Percentiles rank a stretch among this genome's conserved stretches.
These are phyloP conservation scores for Pachycephus smyrnensis DNA, from an alignment of 2,888 invertebrate genomes.

Conservation along the genomic window DNA sequence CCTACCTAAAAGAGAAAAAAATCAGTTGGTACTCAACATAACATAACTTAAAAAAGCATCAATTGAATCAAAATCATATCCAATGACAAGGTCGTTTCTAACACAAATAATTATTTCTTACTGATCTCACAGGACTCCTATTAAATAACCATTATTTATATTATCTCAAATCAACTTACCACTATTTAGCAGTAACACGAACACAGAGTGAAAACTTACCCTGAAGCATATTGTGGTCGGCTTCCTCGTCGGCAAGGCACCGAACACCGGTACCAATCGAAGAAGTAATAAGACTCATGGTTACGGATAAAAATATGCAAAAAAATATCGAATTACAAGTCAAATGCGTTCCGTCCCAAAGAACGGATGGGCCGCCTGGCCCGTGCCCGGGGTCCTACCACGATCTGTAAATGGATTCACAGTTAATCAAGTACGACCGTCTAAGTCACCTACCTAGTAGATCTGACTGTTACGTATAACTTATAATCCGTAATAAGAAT, in stretches of 20 bases:
- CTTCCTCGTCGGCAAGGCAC: slow-evolving; percentile 62
- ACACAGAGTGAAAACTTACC: slow-evolving; percentile 54
- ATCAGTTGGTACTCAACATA: neutral
- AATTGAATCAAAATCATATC: neutral
- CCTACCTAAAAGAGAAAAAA: neutral
- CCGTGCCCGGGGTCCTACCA: neutral
- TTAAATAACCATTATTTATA: neutral
- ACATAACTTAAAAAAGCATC: neutral
- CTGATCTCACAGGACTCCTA: neutral
- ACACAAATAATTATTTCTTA: neutral
- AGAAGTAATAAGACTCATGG: slow-evolving; percentile 61
- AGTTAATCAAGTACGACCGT: neutral
- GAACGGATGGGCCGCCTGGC: neutral
- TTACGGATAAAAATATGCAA: neutral
- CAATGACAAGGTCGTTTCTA: neutral
- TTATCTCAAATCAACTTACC: neutral
- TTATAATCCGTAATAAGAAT: neutral
- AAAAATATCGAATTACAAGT: neutral
- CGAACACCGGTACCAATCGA: slow-evolving; percentile 40
- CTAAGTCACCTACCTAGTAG: neutral
- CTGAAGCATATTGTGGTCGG: slow-evolving; percentile 66
- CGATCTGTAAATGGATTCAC: neutral
- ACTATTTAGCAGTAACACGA: neutral
- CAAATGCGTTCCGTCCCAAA: neutral
- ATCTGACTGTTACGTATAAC: neutral